A percentile compares a stretch with the other conserved stretches of the same genome.
These are phyloP conservation scores for Delphinapterus leucas DNA, from an alignment of 2,113 vertebrate genomes.

Conservation along the genomic window DNA sequence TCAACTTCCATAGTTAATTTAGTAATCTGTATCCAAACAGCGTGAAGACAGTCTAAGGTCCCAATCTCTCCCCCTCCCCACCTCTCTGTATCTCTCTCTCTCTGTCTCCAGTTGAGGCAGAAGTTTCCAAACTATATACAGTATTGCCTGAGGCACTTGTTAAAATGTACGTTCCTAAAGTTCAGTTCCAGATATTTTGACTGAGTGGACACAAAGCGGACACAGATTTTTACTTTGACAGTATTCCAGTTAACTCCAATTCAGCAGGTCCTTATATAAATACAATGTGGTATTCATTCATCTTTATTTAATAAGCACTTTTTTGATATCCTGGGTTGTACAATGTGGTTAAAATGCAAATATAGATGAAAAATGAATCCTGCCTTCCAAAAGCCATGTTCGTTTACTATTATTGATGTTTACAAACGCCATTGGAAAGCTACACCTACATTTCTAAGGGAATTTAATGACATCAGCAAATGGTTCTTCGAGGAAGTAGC, in stretches of 20 bases:
- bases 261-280: background rate
- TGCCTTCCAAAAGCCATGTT: background rate
- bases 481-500: background rate
- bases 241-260: background rate
- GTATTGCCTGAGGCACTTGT: background rate
- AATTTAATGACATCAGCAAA: background rate
- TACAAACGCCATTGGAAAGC: background rate
- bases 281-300: background rate
- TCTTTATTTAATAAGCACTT: background rate
- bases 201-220: background rate
- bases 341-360: background rate
- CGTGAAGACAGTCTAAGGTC: background rate
- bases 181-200: background rate
- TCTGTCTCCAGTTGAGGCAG: background rate
- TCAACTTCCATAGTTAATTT: background rate
- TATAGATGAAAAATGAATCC: rapidly evolving
- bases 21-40: background rate
- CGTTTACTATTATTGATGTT: background rate
- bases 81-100: background rate
- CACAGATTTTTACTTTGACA: background rate
- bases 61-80: background rate
- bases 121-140: background rate
- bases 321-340: background rate
- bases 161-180: background rate
- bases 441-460: background rate